These are phyloP conservation scores for Cataglyphis altisquamis DNA, from an alignment of 2,888 invertebrate species.

Conservation along the genomic window DNA sequence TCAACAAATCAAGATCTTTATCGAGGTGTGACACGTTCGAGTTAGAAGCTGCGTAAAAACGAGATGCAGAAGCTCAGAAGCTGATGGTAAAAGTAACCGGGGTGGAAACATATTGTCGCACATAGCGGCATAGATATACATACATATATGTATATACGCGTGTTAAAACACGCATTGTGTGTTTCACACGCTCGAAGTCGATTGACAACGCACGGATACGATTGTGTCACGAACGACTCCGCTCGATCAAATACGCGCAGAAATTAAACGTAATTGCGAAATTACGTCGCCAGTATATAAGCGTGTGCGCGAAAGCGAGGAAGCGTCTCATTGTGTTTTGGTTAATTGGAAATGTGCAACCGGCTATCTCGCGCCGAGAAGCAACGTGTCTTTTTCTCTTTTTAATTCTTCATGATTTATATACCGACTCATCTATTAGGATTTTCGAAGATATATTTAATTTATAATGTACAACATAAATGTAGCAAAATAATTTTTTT, in stretches of 20 bases:
- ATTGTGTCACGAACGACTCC: slow-evolving; percentile 20
- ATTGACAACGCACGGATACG: slow-evolving; percentile 51
- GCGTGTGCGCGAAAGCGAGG: slow-evolving; percentile 38
- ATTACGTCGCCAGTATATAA: slow-evolving; percentile 15
- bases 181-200: slow-evolving; percentile 47
- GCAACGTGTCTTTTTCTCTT: neutral
- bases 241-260: slow-evolving; percentile 8
- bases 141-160: slow-evolving; percentile 45
- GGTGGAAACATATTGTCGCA: slow-evolving; percentile 50
- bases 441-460: neutral
- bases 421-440: neutral
- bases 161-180: slow-evolving; percentile 45
- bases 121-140: slow-evolving; percentile 54
- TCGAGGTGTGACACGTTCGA: slow-evolving; percentile 75
- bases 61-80: slow-evolving; percentile 85
- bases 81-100: slow-evolving; percentile 74
- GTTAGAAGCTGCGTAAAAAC: slow-evolving; percentile 82
- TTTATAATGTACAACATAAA: neutral
- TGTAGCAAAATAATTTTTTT: neutral
- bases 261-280: slow-evolving; percentile 40
- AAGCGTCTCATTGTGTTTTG: slow-evolving; percentile 29
- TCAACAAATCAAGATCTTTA: slow-evolving; percentile 76
- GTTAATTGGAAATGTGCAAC: slow-evolving; percentile 21
- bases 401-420: neutral
- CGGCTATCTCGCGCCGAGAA: slow-evolving; percentile 18